Percentiles rank a stretch among this genome's conserved stretches.
These are phyloP conservation scores for Nothura maculosa DNA, from an alignment of 2,797 vertebrate species.

Conservation along the genomic window DNA sequence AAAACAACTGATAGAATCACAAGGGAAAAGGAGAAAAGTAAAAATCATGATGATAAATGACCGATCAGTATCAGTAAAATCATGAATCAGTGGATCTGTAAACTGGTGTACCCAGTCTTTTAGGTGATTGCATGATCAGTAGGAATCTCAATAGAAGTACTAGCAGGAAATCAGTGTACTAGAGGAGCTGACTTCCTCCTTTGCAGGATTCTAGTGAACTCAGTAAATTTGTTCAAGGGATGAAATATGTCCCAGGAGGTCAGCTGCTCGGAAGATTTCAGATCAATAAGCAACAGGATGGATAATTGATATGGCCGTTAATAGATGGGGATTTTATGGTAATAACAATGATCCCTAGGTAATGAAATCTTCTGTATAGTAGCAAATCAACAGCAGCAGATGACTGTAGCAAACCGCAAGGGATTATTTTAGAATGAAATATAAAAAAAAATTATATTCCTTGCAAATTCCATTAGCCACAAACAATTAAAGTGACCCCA, in stretches of 20 bases:
- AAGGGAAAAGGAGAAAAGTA: neutral
- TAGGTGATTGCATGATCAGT: neutral
- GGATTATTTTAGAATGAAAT: slow-evolving; percentile 23
- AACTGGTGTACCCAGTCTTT: neutral
- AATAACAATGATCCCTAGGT: slow-evolving; percentile 37
- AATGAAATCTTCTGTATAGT: slow-evolving; percentile 48
- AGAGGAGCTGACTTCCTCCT: neutral
- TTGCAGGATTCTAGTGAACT: neutral
- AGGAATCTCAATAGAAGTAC: neutral
- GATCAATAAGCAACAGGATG: slow-evolving; percentile 13
- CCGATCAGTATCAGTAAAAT: neutral
- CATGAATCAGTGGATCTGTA: neutral
- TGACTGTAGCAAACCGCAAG: slow-evolving; percentile 28
- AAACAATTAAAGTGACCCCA: slow-evolving; percentile 9
- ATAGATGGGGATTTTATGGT: slow-evolving; percentile 56
- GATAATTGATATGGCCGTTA: slow-evolving; percentile 53
- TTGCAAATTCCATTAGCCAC: slow-evolving; percentile 48
- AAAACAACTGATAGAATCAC: neutral
- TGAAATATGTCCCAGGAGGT: slow-evolving; percentile 1
- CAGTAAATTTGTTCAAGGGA: neutral
- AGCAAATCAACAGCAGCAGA: slow-evolving; percentile 46
- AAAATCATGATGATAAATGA: slow-evolving; percentile 10
- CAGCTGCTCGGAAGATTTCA: neutral
- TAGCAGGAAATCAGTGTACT: neutral
- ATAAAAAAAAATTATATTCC: slow-evolving; percentile 38